These are phyloP conservation scores for Mya arenaria DNA, from an alignment of 1,140 invertebrate genomes.

Conservation along the genomic window DNA sequence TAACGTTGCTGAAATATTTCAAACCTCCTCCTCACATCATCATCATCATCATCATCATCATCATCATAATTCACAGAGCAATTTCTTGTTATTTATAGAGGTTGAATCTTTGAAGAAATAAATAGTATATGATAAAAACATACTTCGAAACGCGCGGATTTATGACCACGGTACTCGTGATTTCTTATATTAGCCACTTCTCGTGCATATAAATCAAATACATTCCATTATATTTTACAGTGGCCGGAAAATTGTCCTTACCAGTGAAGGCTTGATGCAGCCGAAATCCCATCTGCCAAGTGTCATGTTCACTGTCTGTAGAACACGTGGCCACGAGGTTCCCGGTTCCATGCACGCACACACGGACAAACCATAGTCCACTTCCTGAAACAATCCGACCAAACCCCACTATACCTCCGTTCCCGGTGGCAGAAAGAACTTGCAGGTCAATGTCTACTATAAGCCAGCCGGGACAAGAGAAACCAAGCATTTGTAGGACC, in stretches of 20 bases:
- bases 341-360: background rate
- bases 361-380: background rate
- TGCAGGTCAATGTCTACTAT: background rate
- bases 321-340: background rate
- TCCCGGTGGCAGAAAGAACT: background rate
- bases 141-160: too few relatives aligned
- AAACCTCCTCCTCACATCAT: too few relatives aligned
- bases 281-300: background rate
- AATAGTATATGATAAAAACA: too few relatives aligned
- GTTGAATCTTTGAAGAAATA: too few relatives aligned
- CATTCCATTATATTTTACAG: background rate
- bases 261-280: background rate
- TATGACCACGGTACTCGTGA: too few relatives aligned
- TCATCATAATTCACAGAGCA: too few relatives aligned
- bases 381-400: background rate
- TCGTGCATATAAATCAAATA: background rate
- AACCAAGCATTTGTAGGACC: background rate
- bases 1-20: too few relatives aligned
- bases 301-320: background rate
- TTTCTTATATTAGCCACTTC: too few relatives aligned
- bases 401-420: background rate
- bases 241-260: background rate
- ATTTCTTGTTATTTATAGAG: too few relatives aligned
- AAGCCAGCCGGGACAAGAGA: constrained; percentile 4
- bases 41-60: too few relatives aligned